Evolutionary conservation across 1,140 invertebrate species (phyloP), one percentile per base, ranked within the genome.

Genomic region (Babylonia areolata): DNA sequence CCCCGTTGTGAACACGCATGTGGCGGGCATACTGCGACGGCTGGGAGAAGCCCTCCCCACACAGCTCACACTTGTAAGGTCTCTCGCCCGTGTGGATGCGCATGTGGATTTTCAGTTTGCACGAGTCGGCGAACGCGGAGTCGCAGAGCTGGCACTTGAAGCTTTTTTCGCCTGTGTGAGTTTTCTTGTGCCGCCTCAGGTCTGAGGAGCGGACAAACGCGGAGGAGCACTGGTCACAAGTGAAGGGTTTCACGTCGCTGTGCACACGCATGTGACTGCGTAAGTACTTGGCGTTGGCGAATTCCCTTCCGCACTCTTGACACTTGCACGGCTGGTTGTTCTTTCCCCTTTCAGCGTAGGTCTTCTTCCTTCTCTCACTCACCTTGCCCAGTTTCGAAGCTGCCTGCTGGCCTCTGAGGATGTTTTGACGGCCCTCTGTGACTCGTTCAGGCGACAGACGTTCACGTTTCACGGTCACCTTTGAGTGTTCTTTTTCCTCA

Each of bases 41-140:
- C 39, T 51, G 73, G 15, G 84, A 40, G 40, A 85, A 79, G 2
- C 73, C 54, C 39, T 46, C 37, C 28, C 39, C n/a, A 64, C 84
- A 85, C 31, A 54, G 28, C 71, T 85, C 73, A 79, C 84, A 85
- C 40, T 78, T 79, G 40, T 79, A 79, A 3, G 84, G 71, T 42
- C 46, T 77, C 39, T 77, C 84, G 9, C 42, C 73, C 6, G 97
- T 97, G 91, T 96, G 97, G 90, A 98, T 81, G 75, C 88, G 80
- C 46, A 77, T 69, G 73, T 91, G 90, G 31, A 87, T 87, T 71
- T 84, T 88, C 54, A 92, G 75, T 58, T 90, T 89, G 73, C 87
- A 85, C 51, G 87, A 92, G 97, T 97, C 79, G 31, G 88, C 84
- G 88, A 91, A 91, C 20, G 83, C 85, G 69, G 87, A 87, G n/a